phyloP scores from a whole-genome alignment of 2,797 vertebrate species.

The Hipposideros larvatus region DNA sequence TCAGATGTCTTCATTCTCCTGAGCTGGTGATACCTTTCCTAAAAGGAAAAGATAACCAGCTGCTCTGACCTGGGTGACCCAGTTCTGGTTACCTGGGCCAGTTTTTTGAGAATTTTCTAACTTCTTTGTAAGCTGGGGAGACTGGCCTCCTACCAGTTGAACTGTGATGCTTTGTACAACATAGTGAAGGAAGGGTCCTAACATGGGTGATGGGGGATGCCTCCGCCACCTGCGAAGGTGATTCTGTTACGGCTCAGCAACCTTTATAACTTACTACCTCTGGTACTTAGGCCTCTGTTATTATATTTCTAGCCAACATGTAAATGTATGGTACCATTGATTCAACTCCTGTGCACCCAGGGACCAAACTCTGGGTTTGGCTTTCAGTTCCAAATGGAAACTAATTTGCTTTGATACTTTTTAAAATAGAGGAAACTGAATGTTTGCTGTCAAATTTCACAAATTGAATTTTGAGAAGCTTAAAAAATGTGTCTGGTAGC shows the following conservation, averaged over 20 bases:
- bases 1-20: neutral
- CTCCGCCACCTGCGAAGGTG: neutral
- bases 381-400: neutral
- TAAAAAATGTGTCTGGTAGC: neutral
- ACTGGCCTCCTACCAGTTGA: neutral
- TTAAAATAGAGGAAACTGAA: constrained; percentile 15
- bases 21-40: neutral
- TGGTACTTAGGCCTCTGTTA: neutral
- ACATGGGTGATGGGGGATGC: neutral
- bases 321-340: neutral
- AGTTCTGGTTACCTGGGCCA: neutral
- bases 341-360: neutral
- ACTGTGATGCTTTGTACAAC: neutral
- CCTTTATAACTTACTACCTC: neutral
- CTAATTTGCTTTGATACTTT: neutral
- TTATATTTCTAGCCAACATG: neutral
- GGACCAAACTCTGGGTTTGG: neutral
- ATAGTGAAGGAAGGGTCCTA: too few relatives aligned
- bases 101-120: neutral
- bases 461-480: neutral
- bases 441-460: neutral
- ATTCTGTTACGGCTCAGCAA: neutral
- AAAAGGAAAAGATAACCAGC: neutral
- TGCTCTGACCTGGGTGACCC: neutral
- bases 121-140: neutral